Conservation (phyloP, 1,140 invertebrate genomes). For the Myzus persicae region DNA sequence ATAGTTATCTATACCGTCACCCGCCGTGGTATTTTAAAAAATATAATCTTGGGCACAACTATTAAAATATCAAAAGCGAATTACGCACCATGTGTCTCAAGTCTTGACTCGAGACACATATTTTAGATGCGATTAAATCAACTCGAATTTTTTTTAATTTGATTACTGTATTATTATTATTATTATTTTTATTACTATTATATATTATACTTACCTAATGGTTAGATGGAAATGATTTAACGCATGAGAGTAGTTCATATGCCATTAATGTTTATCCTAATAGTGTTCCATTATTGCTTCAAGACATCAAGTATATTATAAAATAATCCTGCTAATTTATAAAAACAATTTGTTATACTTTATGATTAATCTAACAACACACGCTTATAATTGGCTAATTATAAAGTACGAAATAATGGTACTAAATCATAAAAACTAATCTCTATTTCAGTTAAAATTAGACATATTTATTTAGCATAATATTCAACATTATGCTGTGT, state of each 20-base stretch:
- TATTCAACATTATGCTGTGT: background rate
- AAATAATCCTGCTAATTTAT: slow-evolving; percentile 29
- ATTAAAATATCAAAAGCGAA: background rate
- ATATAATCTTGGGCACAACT: background rate
- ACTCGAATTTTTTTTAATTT: background rate
- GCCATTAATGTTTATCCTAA: background rate
- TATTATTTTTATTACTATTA: background rate
- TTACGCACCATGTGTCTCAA: background rate
- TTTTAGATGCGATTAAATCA: background rate
- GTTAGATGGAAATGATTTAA: background rate
- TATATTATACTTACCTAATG: background rate
- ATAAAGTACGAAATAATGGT: background rate
- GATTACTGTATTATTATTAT: background rate
- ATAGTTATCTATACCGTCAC: background rate
- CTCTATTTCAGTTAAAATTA: slow-evolving; percentile 27
- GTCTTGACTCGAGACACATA: background rate
- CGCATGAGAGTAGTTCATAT: background rate
- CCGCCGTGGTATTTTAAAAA: background rate
- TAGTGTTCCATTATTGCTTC: background rate
- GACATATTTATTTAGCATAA: background rate
- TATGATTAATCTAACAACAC: slow-evolving; percentile 23
- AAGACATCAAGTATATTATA: background rate
- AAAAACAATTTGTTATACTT: slow-evolving; percentile 19
- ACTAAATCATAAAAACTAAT: slow-evolving; percentile 36
- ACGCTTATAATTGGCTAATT: slow-evolving; percentile 9